Evolutionary conservation across 2,888 invertebrate genomes (phyloP), one percentile per base, ranked within the genome.

Genomic region (Fissipunctia ypsillon): DNA sequence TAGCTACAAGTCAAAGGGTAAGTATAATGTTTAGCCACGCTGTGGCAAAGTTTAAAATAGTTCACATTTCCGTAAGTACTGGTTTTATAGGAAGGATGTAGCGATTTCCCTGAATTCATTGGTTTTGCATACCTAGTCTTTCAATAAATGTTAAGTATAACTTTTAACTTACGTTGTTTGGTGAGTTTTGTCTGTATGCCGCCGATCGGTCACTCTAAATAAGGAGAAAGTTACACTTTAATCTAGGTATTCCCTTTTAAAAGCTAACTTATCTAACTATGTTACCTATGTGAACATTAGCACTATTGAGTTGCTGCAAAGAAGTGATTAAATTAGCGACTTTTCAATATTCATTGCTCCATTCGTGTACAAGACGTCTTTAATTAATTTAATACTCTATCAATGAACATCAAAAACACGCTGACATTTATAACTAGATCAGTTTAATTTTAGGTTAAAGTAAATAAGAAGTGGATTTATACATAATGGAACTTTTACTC

Each of bases 301-400:
- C 6, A 48, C 14, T 14, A 3, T 35, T 35, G 16, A 52, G 12
- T 0, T 66, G 7, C 45, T 52, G 41, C 16, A 19, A 12, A 69
- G 7, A 64, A 41, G 7, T 35, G 10, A 19, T n/a, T 19, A 16
- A 50, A 57, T 50, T 28, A 52, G 50, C 54, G 22, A 16, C 0
- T 7, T 59, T 77, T 68, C n/a, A 45, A 77, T 54, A 41, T 60
- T 59, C 50, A 77, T 81, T 77, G 81, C 80, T 81, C 81, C 78
- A 80, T 81, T 80, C 81, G 72, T 81, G n/a, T 72, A 72, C 81
- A 72, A 77, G 81, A 80, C 81, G 67, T 64, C 48, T 45, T 50
- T 14, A 10, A 9, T 60, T 38, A 35, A n/a, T 50, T 22, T 19
- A 28, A n/a, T n/a, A 48, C 0, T 54, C 31, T 52, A 45, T 67